A percentile compares a stretch with the other conserved stretches of the same genome.
Evolutionary conservation across 2,888 invertebrate species (phyloP).

Genomic region (Thysanoteuthis rhombus): DNA sequence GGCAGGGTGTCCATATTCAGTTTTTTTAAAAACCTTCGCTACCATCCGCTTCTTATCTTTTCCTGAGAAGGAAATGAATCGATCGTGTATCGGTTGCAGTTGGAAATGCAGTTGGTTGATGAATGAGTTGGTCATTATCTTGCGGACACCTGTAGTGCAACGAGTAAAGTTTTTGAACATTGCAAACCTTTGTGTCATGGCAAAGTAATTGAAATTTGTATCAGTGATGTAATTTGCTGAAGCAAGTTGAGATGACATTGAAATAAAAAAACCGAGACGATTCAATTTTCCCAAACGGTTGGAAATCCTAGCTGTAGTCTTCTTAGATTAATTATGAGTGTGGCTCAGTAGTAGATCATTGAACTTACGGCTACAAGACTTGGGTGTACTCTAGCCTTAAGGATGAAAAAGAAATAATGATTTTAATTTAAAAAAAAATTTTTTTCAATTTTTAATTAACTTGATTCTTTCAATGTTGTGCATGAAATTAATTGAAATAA

Average conservation of each 20-base stretch:
- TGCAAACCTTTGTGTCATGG: neutral
- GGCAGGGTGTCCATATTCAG: too few species aligned
- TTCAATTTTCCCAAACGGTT: neutral
- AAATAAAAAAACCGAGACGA: neutral
- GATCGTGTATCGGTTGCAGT: too few species aligned
- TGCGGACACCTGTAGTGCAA: too few species aligned
- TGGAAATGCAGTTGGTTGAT: too few species aligned
- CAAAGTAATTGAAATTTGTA: neutral
- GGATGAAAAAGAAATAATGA: too few species aligned
- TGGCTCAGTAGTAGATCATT: neutral
- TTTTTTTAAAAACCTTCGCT: too few species aligned
- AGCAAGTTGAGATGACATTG: neutral
- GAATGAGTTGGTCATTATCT: too few species aligned
- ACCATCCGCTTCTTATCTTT: too few species aligned
- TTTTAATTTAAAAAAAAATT: neutral
- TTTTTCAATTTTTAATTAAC: neutral
- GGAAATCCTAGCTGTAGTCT: neutral
- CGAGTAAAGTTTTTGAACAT: neutral
- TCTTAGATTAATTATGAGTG: neutral
- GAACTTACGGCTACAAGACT: neutral
- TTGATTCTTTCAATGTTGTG: neutral
- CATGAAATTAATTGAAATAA: neutral
- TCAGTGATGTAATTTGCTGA: neutral
- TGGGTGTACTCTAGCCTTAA: neutral
- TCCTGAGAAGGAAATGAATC: too few species aligned